phyloP scores from a whole-genome alignment of 2,113 vertebrate genomes.

The Anoura caudifer region DNA sequence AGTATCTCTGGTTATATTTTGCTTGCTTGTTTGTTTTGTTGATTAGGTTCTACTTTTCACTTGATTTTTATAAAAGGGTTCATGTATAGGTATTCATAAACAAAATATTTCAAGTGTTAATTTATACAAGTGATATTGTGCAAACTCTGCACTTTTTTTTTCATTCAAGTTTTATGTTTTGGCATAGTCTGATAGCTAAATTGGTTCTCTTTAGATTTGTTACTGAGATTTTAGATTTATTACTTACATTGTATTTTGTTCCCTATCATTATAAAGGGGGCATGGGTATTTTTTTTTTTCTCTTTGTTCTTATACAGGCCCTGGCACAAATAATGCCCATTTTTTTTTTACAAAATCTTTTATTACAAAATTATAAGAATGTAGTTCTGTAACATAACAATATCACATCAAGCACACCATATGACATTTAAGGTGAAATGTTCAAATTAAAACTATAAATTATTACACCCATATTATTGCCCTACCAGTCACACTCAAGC shows the following conservation, averaged over 20 bases:
- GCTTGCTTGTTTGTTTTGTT: too few relatives aligned
- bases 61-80: neutral
- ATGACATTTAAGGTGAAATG: too few relatives aligned
- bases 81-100: neutral
- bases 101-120: neutral
- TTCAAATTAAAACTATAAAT: too few relatives aligned
- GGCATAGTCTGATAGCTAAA: neutral
- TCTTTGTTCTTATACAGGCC: neutral
- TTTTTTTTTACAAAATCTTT: too few relatives aligned
- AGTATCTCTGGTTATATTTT: too few relatives aligned
- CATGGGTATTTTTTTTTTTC: neutral
- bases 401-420: too few relatives aligned
- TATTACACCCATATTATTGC: too few relatives aligned
- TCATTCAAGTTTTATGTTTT: neutral
- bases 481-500: too few relatives aligned
- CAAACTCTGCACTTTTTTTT: neutral
- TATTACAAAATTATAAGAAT: too few relatives aligned
- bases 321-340: too few relatives aligned
- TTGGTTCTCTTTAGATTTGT: neutral
- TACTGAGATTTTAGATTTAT: neutral
- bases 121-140: neutral
- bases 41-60: neutral
- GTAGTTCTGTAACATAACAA: too few relatives aligned
- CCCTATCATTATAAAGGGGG: neutral
- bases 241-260: neutral